Evolutionary conservation across 2,797 vertebrate species (phyloP), one percentile per base, ranked within the genome.

Genomic region (Sus cebifrons): DNA sequence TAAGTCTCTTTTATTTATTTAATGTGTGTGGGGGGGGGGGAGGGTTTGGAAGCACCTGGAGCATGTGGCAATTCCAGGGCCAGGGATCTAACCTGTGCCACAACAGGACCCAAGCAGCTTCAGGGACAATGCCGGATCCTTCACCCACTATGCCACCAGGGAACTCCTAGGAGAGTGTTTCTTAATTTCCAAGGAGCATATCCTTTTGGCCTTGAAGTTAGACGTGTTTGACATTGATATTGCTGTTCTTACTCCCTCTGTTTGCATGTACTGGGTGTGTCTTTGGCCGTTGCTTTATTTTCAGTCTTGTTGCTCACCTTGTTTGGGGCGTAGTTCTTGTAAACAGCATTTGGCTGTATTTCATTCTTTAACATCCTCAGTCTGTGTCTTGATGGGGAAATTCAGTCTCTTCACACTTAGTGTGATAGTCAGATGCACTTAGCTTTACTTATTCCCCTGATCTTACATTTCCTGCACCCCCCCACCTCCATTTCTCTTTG

Each of bases 301-400:
- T 95, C 86, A 58, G 74, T 91, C 77, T 92, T 74, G 81, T 90
- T 97, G 94, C 71, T 95, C 89, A 91, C 93, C 95, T 97, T 97
- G 94, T 96, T 97, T 97, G 52, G 91, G 64, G 86, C 93, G 49
- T 95, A 96, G 97, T 97, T 96, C 93, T 96, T 96, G 64, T 95
- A 97, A 97, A 96, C 62, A 97, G 94, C 91, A 93, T 97, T 96
- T 97, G 96, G 94, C 82, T 93, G 14, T 89, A 87, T 96, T 96
- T 95, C 96, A 74, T 96, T 94, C 93, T 89, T 91, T 86, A 95
- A 92, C 70, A 93, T 82, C 90, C 85, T 78, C 90, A 95, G 73
- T 96, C 91, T 97, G 96, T 91, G 93, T 96, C 93, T 90, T 78
- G 52, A 40, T 84, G 93, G 71, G 25, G 67, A 96, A 75, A 87